A percentile compares a stretch with the other conserved stretches of the same genome.
Evolutionary conservation across 1,140 invertebrate species (phyloP).

Genomic region (Thaumatotibia leucotreta): DNA sequence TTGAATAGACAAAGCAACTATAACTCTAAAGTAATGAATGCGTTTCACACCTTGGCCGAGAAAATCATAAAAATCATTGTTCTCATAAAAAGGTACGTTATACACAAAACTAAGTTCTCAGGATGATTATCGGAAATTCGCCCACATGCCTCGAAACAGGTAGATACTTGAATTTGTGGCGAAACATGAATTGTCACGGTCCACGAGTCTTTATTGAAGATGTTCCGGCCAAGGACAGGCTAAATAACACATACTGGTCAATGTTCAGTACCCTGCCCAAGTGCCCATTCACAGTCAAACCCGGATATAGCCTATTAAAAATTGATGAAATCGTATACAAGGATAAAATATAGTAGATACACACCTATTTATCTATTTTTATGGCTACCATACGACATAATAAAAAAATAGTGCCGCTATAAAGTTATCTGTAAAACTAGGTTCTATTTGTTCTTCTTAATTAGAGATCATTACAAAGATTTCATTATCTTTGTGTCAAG

Average conservation of each 20-base stretch:
- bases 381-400: not conserved
- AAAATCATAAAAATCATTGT: conserved; percentile 11
- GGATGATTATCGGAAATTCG: not conserved
- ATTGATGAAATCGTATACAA: not conserved
- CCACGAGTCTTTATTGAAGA: conserved; percentile 34
- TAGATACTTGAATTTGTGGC: conserved; percentile 20
- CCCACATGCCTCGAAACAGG: not conserved
- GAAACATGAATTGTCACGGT: conserved; percentile 39
- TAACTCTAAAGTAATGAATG: conserved; percentile 20
- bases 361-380: not conserved
- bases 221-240: conserved; percentile 32
- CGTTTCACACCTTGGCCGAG: conserved; percentile 18
- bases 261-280: conserved; percentile 16
- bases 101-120: not conserved
- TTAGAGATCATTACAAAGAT: not conserved
- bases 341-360: not conserved
- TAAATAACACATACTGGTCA: conserved; percentile 23
- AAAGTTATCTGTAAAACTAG: conserved; percentile 3
- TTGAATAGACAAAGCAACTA: conserved; percentile 37
- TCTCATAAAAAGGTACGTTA: not conserved
- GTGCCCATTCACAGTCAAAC: not conserved
- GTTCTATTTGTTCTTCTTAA: not conserved
- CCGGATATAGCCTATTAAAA: conserved; percentile 4
- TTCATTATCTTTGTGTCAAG: not conserved
- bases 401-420: not conserved